A percentile compares a stretch with the other conserved stretches of the same genome.
Conservation (phyloP, 2,113 vertebrate genomes). For the Prolemur simus region DNA sequence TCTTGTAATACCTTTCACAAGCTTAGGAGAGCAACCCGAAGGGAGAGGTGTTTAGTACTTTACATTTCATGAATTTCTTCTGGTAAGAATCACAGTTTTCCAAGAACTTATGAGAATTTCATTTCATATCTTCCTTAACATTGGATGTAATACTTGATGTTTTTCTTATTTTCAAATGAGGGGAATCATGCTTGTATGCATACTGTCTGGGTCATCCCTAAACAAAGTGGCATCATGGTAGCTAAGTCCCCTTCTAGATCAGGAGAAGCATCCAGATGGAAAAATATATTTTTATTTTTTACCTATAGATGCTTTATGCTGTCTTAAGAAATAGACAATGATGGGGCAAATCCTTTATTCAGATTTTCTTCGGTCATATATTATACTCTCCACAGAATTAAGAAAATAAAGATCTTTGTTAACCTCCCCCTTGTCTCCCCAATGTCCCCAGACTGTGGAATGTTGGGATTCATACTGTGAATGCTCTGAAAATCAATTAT, state of each 20-base stretch:
- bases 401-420: slow-evolving; percentile 43
- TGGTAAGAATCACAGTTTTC: slow-evolving; percentile 16
- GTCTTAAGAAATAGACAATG: slow-evolving; percentile 44
- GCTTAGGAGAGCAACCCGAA: neutral
- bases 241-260: neutral
- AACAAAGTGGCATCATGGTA: neutral
- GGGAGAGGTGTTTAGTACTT: neutral
- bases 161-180: neutral
- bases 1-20: slow-evolving; percentile 20
- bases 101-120: neutral
- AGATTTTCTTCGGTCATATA: slow-evolving; percentile 40
- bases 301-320: slow-evolving; percentile 30
- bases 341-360: slow-evolving; percentile 33
- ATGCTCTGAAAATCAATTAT: slow-evolving; percentile 81
- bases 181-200: neutral
- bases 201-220: neutral
- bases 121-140: neutral
- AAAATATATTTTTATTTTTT: neutral
- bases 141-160: neutral
- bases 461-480: slow-evolving; percentile 77
- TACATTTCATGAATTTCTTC: slow-evolving; percentile 18
- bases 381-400: slow-evolving; percentile 11
- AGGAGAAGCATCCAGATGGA: neutral
- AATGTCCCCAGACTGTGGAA: slow-evolving; percentile 75
- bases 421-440: slow-evolving; percentile 45